Conservation (phyloP, 2,888 invertebrate genomes). For the Torymus texanus region DNA sequence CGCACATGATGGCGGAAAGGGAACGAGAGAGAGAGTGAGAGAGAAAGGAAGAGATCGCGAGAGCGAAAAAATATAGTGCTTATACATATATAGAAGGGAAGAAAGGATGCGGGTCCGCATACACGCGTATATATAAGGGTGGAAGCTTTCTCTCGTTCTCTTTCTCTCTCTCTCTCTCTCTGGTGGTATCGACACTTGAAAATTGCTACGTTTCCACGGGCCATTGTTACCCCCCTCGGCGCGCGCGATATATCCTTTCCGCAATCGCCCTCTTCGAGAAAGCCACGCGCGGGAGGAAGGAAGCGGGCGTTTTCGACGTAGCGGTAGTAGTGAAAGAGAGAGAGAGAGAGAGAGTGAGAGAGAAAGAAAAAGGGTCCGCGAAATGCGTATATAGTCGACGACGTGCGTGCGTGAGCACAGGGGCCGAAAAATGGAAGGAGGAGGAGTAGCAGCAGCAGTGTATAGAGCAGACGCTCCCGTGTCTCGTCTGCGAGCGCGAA, state of each 20-base stretch:
- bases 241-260: constrained; percentile 40
- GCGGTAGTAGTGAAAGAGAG: no score
- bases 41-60: background rate
- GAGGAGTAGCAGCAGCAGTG: constrained; percentile 29
- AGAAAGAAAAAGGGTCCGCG: no score
- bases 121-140: no score
- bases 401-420: background rate
- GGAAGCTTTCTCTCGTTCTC: no score
- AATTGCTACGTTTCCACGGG: constrained; percentile 66
- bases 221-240: constrained; percentile 43
- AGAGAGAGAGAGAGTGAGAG: no score
- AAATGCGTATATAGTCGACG: no score
- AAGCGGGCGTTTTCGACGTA: constrained; percentile 35
- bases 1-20: constrained; percentile 42
- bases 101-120: constrained; percentile 51
- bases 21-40: constrained; percentile 55
- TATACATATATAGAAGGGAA: background rate
- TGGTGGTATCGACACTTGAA: constrained; percentile 70
- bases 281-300: constrained; percentile 24
- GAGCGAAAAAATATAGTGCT: background rate
- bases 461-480: constrained; percentile 9
- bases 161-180: no score
- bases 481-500: background rate
- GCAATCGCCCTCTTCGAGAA: constrained; percentile 40
- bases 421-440: background rate